Conservation (phyloP, 2,888 invertebrate genomes). For the Geotrupes spiniger region DNA sequence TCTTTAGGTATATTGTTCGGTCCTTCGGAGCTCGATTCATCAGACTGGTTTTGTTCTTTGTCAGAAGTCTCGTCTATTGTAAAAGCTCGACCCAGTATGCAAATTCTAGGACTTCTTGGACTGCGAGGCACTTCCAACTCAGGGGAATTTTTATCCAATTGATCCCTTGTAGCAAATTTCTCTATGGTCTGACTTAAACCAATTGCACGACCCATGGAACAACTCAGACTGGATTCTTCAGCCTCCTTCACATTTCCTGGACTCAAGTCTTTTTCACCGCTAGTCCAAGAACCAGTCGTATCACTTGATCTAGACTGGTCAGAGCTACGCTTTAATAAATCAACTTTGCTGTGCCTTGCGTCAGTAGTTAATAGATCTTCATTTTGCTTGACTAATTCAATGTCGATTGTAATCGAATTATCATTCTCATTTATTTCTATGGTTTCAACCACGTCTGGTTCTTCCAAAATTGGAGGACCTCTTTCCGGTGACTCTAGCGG, state of each 20-base stretch:
- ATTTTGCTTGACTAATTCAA: constrained; percentile 8
- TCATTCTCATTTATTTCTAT: constrained; percentile 8
- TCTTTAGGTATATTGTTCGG: constrained; percentile 44
- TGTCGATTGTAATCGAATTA: constrained; percentile 11
- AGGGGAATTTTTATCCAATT: constrained; percentile 50
- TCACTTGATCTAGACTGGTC: constrained; percentile 78
- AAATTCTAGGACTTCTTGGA: constrained; percentile 47
- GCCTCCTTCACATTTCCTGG: constrained; percentile 61
- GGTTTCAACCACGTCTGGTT: constrained; percentile 13
- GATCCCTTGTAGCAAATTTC: constrained; percentile 63
- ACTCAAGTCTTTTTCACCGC: constrained; percentile 70
- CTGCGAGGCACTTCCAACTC: constrained; percentile 42
- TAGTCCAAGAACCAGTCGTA: constrained; percentile 73
- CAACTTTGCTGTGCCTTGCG: constrained; percentile 52
- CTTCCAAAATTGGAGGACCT: constrained; percentile 20
- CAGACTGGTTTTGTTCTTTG: constrained; percentile 35
- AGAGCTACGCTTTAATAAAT: constrained; percentile 64
- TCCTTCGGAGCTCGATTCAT: constrained; percentile 36
- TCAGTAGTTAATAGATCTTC: constrained; percentile 49
- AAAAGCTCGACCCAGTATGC: constrained; percentile 48
- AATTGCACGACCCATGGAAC: constrained; percentile 74
- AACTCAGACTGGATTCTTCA: constrained; percentile 73
- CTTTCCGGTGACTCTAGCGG: constrained; percentile 42
- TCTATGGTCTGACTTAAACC: constrained; percentile 75
- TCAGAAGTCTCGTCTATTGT: constrained; percentile 49